These are phyloP conservation scores for Pollenia amentaria DNA, from an alignment of 2,888 invertebrate species.

Conservation along the genomic window DNA sequence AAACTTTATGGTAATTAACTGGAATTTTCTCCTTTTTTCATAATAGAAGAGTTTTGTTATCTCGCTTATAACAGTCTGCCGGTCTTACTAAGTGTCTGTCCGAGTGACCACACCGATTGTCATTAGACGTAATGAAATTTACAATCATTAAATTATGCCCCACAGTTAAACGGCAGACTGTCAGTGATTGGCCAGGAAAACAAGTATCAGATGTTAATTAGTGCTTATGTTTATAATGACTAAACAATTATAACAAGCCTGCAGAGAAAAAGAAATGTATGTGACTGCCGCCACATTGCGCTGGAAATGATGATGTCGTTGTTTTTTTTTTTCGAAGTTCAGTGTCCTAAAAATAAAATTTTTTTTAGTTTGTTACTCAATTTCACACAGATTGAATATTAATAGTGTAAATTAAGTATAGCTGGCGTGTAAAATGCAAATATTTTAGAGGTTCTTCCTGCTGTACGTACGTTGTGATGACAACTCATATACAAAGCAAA, in stretches of 20 bases:
- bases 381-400: slow-evolving; percentile 27
- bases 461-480: too few species aligned
- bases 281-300: background rate
- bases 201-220: slow-evolving; percentile 53
- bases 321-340: slow-evolving; percentile 6
- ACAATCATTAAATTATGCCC: slow-evolving; percentile 25
- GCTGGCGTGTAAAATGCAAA: background rate
- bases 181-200: slow-evolving; percentile 40
- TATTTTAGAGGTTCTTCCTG: too few species aligned
- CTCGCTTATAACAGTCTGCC: background rate
- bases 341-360: slow-evolving; percentile 24
- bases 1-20: slow-evolving; percentile 43
- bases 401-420: slow-evolving; percentile 7
- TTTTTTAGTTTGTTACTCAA: slow-evolving; percentile 16
- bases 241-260: slow-evolving; percentile 48
- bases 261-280: slow-evolving; percentile 29
- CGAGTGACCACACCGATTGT: slow-evolving; percentile 25
- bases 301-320: background rate
- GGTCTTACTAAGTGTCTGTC: background rate
- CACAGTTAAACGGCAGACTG: slow-evolving; percentile 16
- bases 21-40: slow-evolving; percentile 38
- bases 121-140: slow-evolving; percentile 30
- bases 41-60: slow-evolving; percentile 15
- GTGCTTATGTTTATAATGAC: slow-evolving; percentile 46
- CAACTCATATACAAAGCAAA: too few species aligned